A percentile compares a stretch with the other conserved stretches of the same genome.
Conservation (phyloP, 2,113 vertebrate genomes). For the Gallinago paraguaiae region DNA sequence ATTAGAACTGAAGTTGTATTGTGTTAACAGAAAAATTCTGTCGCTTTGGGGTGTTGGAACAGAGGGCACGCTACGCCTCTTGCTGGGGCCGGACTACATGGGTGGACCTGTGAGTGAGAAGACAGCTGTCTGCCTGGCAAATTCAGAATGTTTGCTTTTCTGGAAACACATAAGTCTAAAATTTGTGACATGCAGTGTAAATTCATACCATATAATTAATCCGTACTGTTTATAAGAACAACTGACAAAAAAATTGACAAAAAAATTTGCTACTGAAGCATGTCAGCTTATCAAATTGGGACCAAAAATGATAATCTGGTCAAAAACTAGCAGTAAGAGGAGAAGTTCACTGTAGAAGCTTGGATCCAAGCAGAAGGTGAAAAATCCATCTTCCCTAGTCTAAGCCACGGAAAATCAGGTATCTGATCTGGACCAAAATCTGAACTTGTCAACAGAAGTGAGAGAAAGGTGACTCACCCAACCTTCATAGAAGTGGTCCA, state of each 20-base stretch:
- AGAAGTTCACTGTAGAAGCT: neutral
- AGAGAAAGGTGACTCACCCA: neutral
- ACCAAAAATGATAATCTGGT: neutral
- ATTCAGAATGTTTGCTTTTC: neutral
- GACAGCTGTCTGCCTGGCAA: neutral
- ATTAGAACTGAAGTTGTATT: neutral
- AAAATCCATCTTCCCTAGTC: neutral
- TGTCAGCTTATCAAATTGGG: neutral
- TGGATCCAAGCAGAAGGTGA: neutral
- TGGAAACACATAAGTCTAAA: slow-evolving; percentile 4
- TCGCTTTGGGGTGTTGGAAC: neutral
- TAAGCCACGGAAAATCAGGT: fast-evolving
- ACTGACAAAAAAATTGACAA: neutral
- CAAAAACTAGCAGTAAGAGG: neutral
- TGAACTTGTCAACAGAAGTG: neutral
- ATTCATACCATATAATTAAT: neutral
- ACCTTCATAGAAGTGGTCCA: neutral
- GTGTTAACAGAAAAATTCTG: neutral
- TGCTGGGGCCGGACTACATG: neutral
- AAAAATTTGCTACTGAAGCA: neutral
- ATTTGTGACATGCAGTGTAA: neutral
- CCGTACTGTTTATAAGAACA: neutral
- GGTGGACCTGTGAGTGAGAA: neutral
- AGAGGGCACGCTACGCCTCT: neutral
- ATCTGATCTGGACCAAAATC: neutral